Evolutionary conservation across 2,113 vertebrate species (phyloP), one percentile per base, ranked within the genome.

Genomic region (Elanus axillaris): DNA sequence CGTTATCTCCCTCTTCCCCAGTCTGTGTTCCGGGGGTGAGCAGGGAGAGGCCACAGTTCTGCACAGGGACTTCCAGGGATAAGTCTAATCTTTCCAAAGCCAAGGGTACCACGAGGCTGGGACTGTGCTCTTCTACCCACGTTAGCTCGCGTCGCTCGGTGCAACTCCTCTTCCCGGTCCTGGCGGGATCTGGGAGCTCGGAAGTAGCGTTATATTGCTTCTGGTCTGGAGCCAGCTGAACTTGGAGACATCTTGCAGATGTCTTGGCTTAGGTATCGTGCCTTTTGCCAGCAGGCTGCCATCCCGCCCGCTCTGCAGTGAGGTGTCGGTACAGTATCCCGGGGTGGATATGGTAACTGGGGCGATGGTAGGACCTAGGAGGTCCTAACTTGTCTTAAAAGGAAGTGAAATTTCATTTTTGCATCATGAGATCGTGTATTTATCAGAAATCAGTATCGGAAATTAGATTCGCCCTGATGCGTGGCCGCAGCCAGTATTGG

Each of bases 261-360:
- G 8, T 22, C 53, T 32, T 45, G 55, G 36, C 63, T 60, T 52
- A 13, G 25, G 13, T 11, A 4, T 11, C 27, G 22, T 45, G 45
- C 20, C 55, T 38, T 68, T 76, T 52, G 53, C 32, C 17, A 26
- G 32, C 36, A 43, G 36, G 36, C 13, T 59, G 27, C 50, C 16
- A 16, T 5, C 58, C 58, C 20, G 2, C 4, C 0, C 3, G 42
- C 50, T 47, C 50, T 13, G 19, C 0, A 3, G 43, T 3, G 26
- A 5, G 21, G 67, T 17, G 31, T 10, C 4, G 12, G 32, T 36
- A 6, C 23, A 7, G 52, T 4, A 23, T n/a, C n/a, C 27, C 10
- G 1, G 2, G 38, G 23, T 5, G 21, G 50, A 6, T 5, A 2
- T 11, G 16, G 11, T 27, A 16, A 34, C 22, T 32, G 22, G 21